Base-by-base conservation (phyloP, 2,797 vertebrate species). In the Allochrocebus solatus region DNA sequence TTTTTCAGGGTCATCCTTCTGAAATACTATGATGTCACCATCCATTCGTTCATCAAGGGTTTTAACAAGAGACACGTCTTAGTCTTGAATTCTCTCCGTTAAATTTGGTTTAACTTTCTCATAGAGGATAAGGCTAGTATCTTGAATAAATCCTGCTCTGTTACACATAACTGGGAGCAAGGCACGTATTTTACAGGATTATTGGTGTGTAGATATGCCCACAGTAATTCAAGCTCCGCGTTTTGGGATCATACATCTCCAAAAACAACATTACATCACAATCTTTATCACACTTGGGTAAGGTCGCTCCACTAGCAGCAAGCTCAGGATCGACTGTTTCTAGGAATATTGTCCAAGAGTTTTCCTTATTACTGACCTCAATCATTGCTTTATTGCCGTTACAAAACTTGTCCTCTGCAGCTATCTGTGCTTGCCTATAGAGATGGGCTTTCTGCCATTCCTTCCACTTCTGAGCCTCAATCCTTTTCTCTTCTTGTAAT, bases 71-170 rank as follows among this genome's bases (percentile, higher is more conserved):
- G 99, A 99, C 97, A 99, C 99, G 93, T 99, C 99, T 88, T 99
- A 99, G 99, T 99, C 99, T 99, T 99, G 99, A 99, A 99, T 99
- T 98, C 99, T 99, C 99, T 99, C 99, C 14, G 99, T 99, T 99
- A 99, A 99, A 99, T 99, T 99, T 99, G 99, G 99, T 99, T 99
- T 99, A 99, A 99, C 99, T 99, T 99, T 99, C 99, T 99, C 99
- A 99, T 99, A 99, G 99, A 99, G 99, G 99, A 99, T 99, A 99
- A 99, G 99, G 99, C 99, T 99, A 99, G 99, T 99, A 99, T 99
- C 99, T 99, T 99, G 99, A 99, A 99, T 99, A 99, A 99, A 99
- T 99, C 99, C 99, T 99, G 99, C 99, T 99, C 99, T 99, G 99
- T 99, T 99, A 99, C 99, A 99, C 99, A 99, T 99, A 99, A 99